Evolutionary conservation across 2,797 vertebrate species (phyloP), one percentile per base, ranked within the genome.

Genomic region (Hemitrygon akajei): DNA sequence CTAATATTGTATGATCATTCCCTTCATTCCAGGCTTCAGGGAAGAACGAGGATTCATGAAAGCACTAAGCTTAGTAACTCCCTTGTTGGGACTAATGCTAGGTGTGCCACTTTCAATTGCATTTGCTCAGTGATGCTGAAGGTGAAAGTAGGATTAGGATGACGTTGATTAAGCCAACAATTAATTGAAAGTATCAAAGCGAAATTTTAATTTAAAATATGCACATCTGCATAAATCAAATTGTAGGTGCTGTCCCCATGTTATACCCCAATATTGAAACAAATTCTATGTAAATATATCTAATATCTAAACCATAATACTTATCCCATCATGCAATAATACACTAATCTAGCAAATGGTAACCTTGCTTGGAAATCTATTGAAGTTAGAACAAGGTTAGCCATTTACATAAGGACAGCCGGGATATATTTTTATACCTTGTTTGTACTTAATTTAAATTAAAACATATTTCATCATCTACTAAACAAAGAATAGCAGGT

Each of bases 111-210:
- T 69, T 94, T 94, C 94, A 94, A 94, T 82, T 94, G 91, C 94
- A 95, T 95, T 94, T 94, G 94, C 94, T 93, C 91, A 91, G 94
- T 94, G 94, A 94, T 94, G 95, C 95, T 95, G 95, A 96, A 96
- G 95, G 95, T 95, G 96, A 95, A 96, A 94, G 93, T 93, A 94
- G 96, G 97, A 97, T 97, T 97, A 97, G 93, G 91, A 81, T 97
- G 96, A 96, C 75, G 56, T 73, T 76, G 71, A 76, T 75, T 93
- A 93, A 73, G 71, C 69, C 71, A 30, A 25, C 7, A 69, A 66
- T 60, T 34, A 22, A 69, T 89, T 34, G 37, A 89, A 66, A 79
- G 9, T 27, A 27, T 58, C 22, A 0, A 40, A 30, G 71, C 40
- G 56, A 58, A 56, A 93, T 75, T 93, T 58, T 40, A 93, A 47